Conservation (phyloP, 2,113 vertebrate species). For the Zingel zingel region DNA sequence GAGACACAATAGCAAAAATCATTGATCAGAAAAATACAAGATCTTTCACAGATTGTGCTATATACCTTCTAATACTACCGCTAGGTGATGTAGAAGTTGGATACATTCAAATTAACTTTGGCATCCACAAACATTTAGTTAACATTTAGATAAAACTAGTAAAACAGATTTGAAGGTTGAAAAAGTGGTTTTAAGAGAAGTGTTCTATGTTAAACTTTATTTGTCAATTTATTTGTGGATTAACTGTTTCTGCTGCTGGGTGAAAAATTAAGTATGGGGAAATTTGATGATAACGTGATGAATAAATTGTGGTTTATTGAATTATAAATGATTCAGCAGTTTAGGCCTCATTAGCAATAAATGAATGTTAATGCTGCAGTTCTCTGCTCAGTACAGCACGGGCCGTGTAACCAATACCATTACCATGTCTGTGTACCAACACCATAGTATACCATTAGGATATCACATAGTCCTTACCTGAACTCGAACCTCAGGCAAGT, state of each 20-base stretch:
- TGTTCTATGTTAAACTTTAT: background rate
- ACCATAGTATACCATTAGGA: background rate
- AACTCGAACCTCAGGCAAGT: constrained; percentile 91
- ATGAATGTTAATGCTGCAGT: background rate
- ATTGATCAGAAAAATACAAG: background rate
- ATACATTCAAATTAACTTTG: background rate
- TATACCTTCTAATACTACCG: background rate
- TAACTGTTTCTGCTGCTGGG: background rate
- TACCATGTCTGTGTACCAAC: background rate
- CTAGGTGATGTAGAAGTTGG: too few species aligned
- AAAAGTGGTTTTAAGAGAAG: background rate
- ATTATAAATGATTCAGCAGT: background rate
- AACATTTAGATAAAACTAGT: background rate
- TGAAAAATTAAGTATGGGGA: too few species aligned
- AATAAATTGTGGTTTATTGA: background rate
- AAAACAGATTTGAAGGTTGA: background rate
- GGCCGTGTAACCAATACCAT: background rate
- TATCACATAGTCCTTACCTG: constrained; percentile 84
- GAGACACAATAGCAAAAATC: background rate
- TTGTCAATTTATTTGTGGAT: too few species aligned
- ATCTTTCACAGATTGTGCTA: background rate
- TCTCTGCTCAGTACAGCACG: background rate
- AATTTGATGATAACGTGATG: background rate
- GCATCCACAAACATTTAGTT: too few species aligned
- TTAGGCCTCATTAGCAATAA: background rate